A percentile compares a stretch with the other conserved stretches of the same genome.
Evolutionary conservation across 2,797 vertebrate genomes (phyloP).

Genomic region (Loriculus beryllinus): DNA sequence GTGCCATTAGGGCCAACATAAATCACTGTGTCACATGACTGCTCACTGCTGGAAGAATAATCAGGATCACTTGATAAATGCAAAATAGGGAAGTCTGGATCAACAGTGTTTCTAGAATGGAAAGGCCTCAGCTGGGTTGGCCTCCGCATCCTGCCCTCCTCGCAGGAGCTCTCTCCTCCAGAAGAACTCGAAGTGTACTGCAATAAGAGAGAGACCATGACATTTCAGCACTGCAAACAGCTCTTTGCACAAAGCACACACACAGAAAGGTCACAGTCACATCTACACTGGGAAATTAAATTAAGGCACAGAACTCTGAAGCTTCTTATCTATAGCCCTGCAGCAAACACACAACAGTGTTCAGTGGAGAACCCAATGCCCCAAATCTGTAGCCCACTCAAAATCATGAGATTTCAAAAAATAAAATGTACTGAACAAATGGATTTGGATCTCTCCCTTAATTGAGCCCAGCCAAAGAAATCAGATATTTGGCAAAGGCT

Average conservation of each 20-base stretch:
- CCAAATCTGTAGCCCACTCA: neutral
- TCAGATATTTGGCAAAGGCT: neutral
- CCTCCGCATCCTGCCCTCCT: slow-evolving; percentile 84
- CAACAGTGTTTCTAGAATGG: slow-evolving; percentile 84
- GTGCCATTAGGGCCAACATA: slow-evolving; percentile 89
- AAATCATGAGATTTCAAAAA: neutral
- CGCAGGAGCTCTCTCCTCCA: slow-evolving; percentile 91
- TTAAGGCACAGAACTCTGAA: neutral
- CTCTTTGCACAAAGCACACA: neutral
- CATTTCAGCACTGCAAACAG: neutral
- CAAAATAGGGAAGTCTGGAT: slow-evolving; percentile 82
- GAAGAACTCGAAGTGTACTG: slow-evolving; percentile 94
- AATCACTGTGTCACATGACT: slow-evolving; percentile 96
- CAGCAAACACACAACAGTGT: neutral
- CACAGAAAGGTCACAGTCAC: neutral
- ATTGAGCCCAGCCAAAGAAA: neutral
- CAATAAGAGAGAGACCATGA: neutral
- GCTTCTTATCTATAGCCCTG: neutral
- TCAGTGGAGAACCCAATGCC: neutral
- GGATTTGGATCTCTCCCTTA: neutral
- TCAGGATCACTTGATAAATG: slow-evolving; percentile 87
- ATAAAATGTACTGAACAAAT: neutral
- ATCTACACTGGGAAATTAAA: neutral
- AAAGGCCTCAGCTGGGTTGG: slow-evolving; percentile 89
- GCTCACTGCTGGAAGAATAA: slow-evolving; percentile 91